A percentile compares a stretch with the other conserved stretches of the same genome.
phyloP scores from a whole-genome alignment of 2,797 vertebrate species.

The Pelobates cultripes region DNA sequence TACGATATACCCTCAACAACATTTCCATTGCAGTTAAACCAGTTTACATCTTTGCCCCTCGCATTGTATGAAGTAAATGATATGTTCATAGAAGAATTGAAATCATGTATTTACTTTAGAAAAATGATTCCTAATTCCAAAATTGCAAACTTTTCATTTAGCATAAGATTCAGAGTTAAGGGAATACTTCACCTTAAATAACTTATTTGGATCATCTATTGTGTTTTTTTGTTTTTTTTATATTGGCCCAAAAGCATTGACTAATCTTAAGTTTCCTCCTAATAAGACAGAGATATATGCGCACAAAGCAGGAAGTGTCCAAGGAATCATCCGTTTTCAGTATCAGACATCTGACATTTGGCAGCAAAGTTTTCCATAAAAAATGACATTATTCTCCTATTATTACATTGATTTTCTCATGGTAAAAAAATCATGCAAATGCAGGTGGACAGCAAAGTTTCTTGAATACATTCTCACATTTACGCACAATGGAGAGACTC shows the following conservation, averaged over 20 bases:
- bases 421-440: neutral
- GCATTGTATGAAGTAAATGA: too few species aligned
- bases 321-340: constrained; percentile 16
- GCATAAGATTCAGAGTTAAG: constrained; percentile 16
- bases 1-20: too few species aligned
- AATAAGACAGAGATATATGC: constrained; percentile 32
- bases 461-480: neutral
- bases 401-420: constrained; percentile 9
- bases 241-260: constrained; percentile 27
- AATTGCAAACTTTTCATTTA: neutral
- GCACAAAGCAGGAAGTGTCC: constrained; percentile 31
- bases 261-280: constrained; percentile 43
- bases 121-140: neutral
- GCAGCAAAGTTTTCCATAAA: constrained; percentile 15
- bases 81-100: neutral
- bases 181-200: constrained; percentile 41
- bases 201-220: constrained; percentile 32
- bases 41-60: too few species aligned
- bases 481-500: neutral
- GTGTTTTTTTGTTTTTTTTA: neutral
- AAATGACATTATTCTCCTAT: constrained; percentile 8
- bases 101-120: neutral
- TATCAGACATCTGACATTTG: constrained; percentile 24
- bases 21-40: too few species aligned
- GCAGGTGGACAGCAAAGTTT: neutral